Base-by-base conservation (phyloP, 2,797 vertebrate genomes). In the Orestias chungarensis region DNA sequence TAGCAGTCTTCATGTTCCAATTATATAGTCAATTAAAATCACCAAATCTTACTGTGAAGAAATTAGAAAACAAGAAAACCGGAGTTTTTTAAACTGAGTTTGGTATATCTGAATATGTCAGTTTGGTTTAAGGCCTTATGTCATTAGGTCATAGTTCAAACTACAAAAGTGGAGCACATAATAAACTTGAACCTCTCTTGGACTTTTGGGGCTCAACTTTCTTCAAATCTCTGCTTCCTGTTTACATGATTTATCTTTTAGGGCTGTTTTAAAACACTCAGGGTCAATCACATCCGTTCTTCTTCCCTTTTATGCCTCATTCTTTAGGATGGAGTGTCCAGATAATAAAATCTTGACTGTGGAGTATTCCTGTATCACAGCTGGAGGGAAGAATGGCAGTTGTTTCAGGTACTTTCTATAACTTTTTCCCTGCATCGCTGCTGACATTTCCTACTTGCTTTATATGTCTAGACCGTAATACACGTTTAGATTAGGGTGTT, bases 301-400 rank as follows among this genome's bases (percentile, higher is more conserved):
- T 40, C 23, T 44, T 73, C 55, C 20, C 10, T 8, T 68, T 17
- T 66, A 1, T 33, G 23, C 66, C 35, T 82, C 3, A 54, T 64
- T 38, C 54, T 31, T 54, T 82, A 95, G 94, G 59, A 79, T 82
- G 2, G 90, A 91, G 68, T 95, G 95, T 90, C 93, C 94, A 4
- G 94, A 93, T 17, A 93, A 88, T 75, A 94, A 95, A 75, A 93
- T 95, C 69, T 27, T 95, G 82, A 95, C 94, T 0, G 90, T 95
- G 88, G 92, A 93, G 84, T 95, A 95, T 85, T 81, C 92, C 2
- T 95, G 95, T 49, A 68, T 87, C 64, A 85, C 87, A 79, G 80
- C 92, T 0, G 92, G 91, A 27, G 94, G 94, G 62, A 92, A 92
- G 82, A 92, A 89, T 66, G 81, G 89, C 85, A 94, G 89, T 49